These are phyloP conservation scores for Pitta sordida DNA, from an alignment of 2,113 vertebrate genomes.

Conservation along the genomic window DNA sequence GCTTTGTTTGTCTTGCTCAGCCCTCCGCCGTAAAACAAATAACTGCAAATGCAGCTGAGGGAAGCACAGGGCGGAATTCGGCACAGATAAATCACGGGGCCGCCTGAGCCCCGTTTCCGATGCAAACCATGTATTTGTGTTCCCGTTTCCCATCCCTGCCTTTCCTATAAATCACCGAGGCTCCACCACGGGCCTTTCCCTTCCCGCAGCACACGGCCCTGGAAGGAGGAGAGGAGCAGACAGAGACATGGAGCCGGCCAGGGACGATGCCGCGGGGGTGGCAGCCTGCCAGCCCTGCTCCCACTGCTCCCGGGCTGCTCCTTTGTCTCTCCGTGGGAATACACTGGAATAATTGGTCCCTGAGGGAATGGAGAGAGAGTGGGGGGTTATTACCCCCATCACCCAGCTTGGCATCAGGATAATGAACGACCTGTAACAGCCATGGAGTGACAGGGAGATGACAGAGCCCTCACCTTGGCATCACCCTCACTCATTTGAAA, in stretches of 20 bases:
- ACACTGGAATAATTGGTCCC: not conserved
- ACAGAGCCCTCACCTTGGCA: not conserved
- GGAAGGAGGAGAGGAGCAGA: not conserved
- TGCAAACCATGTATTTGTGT: conserved; percentile 29
- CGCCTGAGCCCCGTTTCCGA: conserved; percentile 32
- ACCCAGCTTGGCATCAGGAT: rapidly evolving
- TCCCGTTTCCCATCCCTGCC: conserved; percentile 37
- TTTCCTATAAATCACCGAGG: not conserved
- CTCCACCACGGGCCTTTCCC: not conserved
- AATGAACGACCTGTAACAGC: not conserved
- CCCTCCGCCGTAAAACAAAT: not conserved
- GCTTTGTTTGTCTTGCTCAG: conserved; percentile 55
- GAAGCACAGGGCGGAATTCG: conserved; percentile 21
- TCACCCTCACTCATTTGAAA: not conserved
- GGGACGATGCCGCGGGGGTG: not conserved
- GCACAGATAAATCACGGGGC: conserved; percentile 57
- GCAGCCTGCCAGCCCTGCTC: not conserved
- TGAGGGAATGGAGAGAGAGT: not conserved
- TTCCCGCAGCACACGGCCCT: not conserved
- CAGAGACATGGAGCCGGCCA: rapidly evolving
- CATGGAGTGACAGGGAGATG: not conserved
- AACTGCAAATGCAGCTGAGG: conserved; percentile 49
- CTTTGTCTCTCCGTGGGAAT: not conserved
- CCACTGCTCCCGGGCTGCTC: not conserved
- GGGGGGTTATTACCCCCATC: not conserved